phyloP scores from a whole-genome alignment of 1,140 invertebrate species.

The Neodiprion fabricii region DNA sequence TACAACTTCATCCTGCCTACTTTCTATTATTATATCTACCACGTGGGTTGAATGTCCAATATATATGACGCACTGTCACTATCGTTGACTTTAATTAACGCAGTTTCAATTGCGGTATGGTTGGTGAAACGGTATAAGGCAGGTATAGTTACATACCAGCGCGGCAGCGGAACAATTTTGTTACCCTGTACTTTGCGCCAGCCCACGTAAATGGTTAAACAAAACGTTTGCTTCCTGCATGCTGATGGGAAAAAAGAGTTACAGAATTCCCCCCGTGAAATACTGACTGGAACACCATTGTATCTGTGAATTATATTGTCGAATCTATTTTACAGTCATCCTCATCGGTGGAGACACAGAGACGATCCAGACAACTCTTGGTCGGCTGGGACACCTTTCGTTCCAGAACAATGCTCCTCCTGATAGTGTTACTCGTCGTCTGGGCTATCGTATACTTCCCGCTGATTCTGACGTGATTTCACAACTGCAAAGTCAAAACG shows the following conservation, averaged over 20 bases:
- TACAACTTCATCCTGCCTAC: background rate
- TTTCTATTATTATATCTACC: background rate
- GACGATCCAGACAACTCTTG: conserved; percentile 35
- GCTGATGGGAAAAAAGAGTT: background rate
- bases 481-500: background rate
- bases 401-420: conserved; percentile 45
- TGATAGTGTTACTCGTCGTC: conserved; percentile 47
- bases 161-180: background rate
- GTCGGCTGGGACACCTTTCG: conserved; percentile 56
- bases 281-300: too few relatives aligned
- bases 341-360: conserved; percentile 26
- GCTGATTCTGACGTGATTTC: conserved; percentile 27
- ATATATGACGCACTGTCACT: background rate
- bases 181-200: background rate
- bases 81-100: background rate
- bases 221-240: background rate
- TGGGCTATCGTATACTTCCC: conserved; percentile 58
- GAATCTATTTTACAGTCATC: conserved; percentile 22
- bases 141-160: too few relatives aligned
- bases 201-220: background rate
- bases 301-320: too few relatives aligned
- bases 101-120: background rate
- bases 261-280: too few relatives aligned
- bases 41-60: background rate
- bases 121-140: background rate